Evolutionary conservation across 2,888 invertebrate genomes (phyloP).

Genomic region (Gasteruption jaculator): DNA sequence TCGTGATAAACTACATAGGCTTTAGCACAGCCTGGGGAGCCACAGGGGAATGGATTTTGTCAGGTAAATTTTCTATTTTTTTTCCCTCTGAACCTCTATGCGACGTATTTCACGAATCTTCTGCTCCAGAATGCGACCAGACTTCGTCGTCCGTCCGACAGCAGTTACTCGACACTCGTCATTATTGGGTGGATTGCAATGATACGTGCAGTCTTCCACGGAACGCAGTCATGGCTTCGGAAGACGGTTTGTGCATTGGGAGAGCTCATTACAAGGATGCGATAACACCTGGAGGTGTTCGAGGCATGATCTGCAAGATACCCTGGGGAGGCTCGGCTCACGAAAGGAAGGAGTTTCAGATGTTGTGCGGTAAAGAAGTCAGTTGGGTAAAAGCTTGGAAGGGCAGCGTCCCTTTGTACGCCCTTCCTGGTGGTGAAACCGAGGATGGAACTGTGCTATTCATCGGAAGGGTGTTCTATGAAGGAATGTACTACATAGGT

Average conservation of each 20-base stretch:
- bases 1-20: constrained; percentile 36
- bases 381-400: constrained; percentile 38
- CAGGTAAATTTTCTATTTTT: constrained; percentile 30
- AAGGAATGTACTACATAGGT: constrained; percentile 35
- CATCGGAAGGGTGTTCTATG: constrained; percentile 36
- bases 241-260: constrained; percentile 34
- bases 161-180: constrained; percentile 31
- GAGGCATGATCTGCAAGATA: constrained; percentile 25
- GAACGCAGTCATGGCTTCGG: constrained; percentile 30
- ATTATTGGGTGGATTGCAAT: constrained; percentile 34
- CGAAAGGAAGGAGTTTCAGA: constrained; percentile 33
- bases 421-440: constrained; percentile 41
- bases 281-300: constrained; percentile 32
- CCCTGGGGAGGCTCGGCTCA: constrained; percentile 31
- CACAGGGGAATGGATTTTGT: constrained; percentile 34
- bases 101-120: too few species aligned
- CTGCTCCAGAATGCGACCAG: constrained; percentile 26
- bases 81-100: background rate
- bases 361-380: constrained; percentile 34
- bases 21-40: constrained; percentile 35
- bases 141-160: constrained; percentile 29
- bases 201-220: constrained; percentile 29
- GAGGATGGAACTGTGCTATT: constrained; percentile 37
- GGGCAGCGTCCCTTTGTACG: constrained; percentile 40
- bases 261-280: constrained; percentile 30